Conservation (phyloP, 2,888 invertebrate genomes). For the Ernsta delagoae region DNA sequence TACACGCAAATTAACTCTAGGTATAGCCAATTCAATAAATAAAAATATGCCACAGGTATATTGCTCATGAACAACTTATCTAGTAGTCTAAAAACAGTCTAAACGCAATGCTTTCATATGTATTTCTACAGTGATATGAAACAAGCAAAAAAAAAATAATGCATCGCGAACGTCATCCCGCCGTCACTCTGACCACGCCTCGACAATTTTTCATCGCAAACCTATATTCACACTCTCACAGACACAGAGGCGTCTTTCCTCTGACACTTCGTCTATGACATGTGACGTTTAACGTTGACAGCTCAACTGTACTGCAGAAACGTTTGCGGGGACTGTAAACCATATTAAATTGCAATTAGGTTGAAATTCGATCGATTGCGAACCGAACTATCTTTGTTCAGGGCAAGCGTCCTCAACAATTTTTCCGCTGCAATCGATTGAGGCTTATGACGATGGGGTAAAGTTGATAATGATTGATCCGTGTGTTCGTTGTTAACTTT, state of each 20-base stretch:
- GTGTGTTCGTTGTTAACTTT: slow-evolving; percentile 43
- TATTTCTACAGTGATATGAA: background rate
- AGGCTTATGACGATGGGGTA: slow-evolving; percentile 49
- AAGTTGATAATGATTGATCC: slow-evolving; percentile 45
- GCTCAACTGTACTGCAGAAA: slow-evolving; percentile 47
- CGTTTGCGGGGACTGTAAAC: slow-evolving; percentile 34
- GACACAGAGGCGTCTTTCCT: slow-evolving; percentile 64
- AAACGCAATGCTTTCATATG: no score
- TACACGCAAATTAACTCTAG: no score
- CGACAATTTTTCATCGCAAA: slow-evolving; percentile 50
- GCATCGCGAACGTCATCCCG: slow-evolving; percentile 17
- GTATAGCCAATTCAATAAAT: no score
- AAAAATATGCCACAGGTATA: no score
- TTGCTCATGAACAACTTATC: no score
- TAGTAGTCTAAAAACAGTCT: no score
- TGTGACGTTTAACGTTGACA: slow-evolving; percentile 71
- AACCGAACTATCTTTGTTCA: slow-evolving; percentile 48
- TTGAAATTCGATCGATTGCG: slow-evolving; percentile 43
- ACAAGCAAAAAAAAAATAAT: slow-evolving; percentile 14
- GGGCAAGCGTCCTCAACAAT: slow-evolving; percentile 54
- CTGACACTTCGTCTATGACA: slow-evolving; percentile 64
- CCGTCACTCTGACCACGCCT: slow-evolving; percentile 38
- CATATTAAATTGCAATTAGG: slow-evolving; percentile 45
- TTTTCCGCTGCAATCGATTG: slow-evolving; percentile 50
- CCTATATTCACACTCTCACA: slow-evolving; percentile 50